Evolutionary conservation across 1,140 invertebrate genomes (phyloP).

Genomic region (Uloborus diversus): DNA sequence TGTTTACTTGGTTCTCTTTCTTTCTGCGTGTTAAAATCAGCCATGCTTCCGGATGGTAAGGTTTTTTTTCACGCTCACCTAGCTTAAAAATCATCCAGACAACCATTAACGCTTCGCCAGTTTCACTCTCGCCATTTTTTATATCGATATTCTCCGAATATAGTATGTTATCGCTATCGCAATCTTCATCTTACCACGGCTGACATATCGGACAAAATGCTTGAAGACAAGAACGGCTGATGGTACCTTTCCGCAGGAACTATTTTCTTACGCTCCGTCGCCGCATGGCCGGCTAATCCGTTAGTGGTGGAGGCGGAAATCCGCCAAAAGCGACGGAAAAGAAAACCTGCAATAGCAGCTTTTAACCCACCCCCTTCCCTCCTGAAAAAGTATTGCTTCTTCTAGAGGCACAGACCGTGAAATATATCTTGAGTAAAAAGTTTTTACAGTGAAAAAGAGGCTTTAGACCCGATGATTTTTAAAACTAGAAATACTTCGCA

Average conservation of each 20-base stretch:
- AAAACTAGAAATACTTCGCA: too few species aligned
- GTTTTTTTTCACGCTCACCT: too few species aligned
- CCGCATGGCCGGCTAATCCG: constrained; percentile 21
- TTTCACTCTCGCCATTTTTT: too few species aligned
- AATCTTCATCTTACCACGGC: background rate
- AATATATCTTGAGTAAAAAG: background rate
- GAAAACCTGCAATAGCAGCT: constrained; percentile 34
- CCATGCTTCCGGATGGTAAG: too few species aligned
- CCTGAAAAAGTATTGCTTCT: background rate
- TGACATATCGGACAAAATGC: too few species aligned
- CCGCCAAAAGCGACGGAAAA: constrained; percentile 19
- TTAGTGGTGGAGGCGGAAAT: constrained; percentile 14
- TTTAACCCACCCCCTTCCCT: too few species aligned
- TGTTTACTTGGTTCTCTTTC: too few species aligned
- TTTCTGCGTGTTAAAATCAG: too few species aligned
- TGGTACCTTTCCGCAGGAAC: background rate
- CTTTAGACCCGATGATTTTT: too few species aligned
- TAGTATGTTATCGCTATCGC: background rate
- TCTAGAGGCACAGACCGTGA: background rate
- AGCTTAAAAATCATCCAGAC: too few species aligned
- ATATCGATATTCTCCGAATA: background rate
- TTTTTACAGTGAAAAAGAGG: background rate
- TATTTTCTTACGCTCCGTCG: constrained; percentile 25
- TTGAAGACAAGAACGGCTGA: background rate
- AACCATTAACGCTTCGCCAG: too few species aligned